Conservation (phyloP, 2,113 vertebrate genomes). For the Acanthisitta chloris region DNA sequence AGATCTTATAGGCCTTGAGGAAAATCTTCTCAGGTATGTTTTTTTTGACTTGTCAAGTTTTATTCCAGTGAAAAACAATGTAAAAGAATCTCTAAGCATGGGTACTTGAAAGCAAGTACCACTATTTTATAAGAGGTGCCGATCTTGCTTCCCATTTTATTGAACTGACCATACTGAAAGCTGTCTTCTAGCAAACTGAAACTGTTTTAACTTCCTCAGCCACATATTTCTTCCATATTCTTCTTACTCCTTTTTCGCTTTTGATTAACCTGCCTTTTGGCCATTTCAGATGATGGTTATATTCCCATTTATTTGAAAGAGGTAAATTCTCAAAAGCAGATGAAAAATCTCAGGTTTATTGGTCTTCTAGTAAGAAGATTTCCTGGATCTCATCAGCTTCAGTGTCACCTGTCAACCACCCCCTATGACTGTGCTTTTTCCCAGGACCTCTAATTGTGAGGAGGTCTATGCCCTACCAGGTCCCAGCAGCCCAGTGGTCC, state of each 20-base stretch:
- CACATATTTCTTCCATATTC: background rate
- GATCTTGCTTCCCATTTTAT: background rate
- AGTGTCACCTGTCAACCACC: background rate
- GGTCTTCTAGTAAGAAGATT: background rate
- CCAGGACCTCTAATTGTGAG: background rate
- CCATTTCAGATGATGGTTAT: background rate
- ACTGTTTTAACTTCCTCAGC: background rate
- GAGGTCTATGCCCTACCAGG: background rate
- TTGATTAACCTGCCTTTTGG: background rate
- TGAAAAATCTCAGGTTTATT: background rate
- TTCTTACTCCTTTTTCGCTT: background rate
- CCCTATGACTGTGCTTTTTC: background rate
- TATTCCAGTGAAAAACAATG: background rate
- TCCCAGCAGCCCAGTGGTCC: background rate
- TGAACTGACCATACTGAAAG: background rate
- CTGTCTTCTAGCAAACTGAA: background rate
- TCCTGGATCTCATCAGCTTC: background rate
- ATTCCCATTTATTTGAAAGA: background rate
- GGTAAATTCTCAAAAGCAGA: background rate
- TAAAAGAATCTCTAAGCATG: background rate
- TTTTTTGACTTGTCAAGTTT: background rate
- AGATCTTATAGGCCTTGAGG: background rate
- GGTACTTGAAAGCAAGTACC: background rate
- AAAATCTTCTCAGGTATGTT: background rate
- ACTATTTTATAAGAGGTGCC: background rate